Evolutionary conservation across 2,888 invertebrate genomes (phyloP).

Genomic region (Dascillus cervinus): DNA sequence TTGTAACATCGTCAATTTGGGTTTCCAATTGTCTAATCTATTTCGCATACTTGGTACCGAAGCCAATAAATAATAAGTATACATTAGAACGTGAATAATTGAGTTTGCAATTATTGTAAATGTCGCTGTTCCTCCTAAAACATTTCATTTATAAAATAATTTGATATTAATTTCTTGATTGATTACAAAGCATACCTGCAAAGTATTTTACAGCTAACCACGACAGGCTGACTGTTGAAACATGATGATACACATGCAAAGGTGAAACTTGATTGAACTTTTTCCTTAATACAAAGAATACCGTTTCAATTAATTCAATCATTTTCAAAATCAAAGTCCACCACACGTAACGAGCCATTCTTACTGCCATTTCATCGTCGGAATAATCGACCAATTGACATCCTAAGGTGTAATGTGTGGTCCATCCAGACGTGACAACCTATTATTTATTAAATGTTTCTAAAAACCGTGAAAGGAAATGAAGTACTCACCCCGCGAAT

Average conservation of each 20-base stretch:
- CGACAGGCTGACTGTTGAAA: slow-evolving; percentile 48
- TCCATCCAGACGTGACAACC: slow-evolving; percentile 58
- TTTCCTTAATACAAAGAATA: slow-evolving; percentile 60
- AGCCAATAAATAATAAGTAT: not conserved
- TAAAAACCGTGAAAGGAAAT: slow-evolving; percentile 2
- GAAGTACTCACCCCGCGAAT: slow-evolving; percentile 62
- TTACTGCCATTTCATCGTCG: slow-evolving; percentile 49
- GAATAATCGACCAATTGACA: slow-evolving; percentile 69
- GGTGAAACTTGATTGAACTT: slow-evolving; percentile 59
- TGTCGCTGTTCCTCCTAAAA: not conserved
- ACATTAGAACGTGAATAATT: not conserved
- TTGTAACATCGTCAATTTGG: not conserved
- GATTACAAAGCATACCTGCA: slow-evolving; percentile 8
- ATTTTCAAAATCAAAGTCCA: slow-evolving; percentile 58
- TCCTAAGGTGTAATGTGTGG: slow-evolving; percentile 52
- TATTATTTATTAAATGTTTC: slow-evolving; percentile 31
- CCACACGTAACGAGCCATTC: slow-evolving; percentile 48
- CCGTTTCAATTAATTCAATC: slow-evolving; percentile 58
- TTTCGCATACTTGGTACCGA: not conserved
- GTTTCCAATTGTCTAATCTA: not conserved
- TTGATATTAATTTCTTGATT: too few relatives aligned
- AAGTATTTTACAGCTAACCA: slow-evolving; percentile 37
- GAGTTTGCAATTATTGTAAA: not conserved
- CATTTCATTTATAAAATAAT: too few relatives aligned
- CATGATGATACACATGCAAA: slow-evolving; percentile 63